A percentile compares a stretch with the other conserved stretches of the same genome.
Evolutionary conservation across 2,113 vertebrate genomes (phyloP).

Genomic region (Rhinoderma darwinii): DNA sequence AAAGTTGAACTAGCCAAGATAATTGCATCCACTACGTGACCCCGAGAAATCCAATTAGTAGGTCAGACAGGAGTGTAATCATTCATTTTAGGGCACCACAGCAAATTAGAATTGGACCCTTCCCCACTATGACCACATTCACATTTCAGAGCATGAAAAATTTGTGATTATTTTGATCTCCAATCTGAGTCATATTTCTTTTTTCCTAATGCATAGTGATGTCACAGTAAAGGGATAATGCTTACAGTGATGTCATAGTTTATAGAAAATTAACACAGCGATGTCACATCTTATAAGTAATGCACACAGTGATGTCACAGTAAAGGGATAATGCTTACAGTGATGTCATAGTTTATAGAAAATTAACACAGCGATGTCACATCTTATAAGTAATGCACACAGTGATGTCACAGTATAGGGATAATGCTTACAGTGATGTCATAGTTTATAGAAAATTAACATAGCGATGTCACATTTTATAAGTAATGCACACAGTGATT

Average conservation of each 20-base stretch:
- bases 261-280: background rate
- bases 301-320: background rate
- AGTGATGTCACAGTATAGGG: background rate
- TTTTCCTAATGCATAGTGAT: no score
- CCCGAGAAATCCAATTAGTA: no score
- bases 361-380: background rate
- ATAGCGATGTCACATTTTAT: background rate
- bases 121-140: no score
- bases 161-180: no score
- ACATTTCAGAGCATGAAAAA: no score
- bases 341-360: background rate
- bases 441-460: background rate
- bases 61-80: no score
- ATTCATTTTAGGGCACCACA: no score
- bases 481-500: background rate
- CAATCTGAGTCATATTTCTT: no score
- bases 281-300: background rate
- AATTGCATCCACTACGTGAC: no score
- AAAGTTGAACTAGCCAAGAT: no score
- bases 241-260: background rate
- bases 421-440: background rate
- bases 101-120: no score
- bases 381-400: background rate
- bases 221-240: background rate
- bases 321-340: background rate